These are phyloP conservation scores for Harpagoxenus sublaevis DNA, from an alignment of 2,888 invertebrate genomes.

Conservation along the genomic window DNA sequence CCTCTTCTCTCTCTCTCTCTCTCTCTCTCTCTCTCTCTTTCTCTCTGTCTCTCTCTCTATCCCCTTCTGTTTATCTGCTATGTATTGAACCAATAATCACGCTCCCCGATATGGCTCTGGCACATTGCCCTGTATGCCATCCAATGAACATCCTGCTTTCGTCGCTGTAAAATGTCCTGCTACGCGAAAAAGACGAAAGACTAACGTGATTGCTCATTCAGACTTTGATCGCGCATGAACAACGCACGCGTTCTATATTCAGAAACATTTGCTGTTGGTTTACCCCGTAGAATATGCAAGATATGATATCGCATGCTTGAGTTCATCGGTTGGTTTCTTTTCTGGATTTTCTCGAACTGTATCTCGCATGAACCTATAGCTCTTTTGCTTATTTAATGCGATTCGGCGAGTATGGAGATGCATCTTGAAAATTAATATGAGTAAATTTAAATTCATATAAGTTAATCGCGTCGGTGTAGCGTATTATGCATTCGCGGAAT, in stretches of 20 bases:
- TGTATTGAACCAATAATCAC: conserved; percentile 61
- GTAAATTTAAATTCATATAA: neutral
- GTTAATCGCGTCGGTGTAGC: neutral
- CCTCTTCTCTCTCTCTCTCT: neutral
- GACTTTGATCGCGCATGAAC: conserved; percentile 33
- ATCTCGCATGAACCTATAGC: neutral
- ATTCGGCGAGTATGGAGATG: neutral
- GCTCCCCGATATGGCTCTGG: conserved; percentile 38
- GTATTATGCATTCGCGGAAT: neutral
- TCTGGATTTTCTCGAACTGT: neutral
- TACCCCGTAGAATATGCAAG: conserved; percentile 20
- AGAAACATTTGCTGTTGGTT: conserved; percentile 2
- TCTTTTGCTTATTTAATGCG: neutral
- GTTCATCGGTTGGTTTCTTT: neutral
- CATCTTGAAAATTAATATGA: neutral
- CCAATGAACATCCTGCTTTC: conserved; percentile 40
- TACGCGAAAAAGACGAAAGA: conserved; percentile 13
- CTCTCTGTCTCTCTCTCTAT: neutral
- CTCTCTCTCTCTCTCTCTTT: neutral
- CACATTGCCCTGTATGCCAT: conserved; percentile 50
- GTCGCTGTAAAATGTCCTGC: conserved; percentile 9
- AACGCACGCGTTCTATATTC: conserved; percentile 32
- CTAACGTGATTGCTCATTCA: conserved; percentile 23
- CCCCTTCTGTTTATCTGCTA: conserved; percentile 28
- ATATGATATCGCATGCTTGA: conserved; percentile 23